These are phyloP conservation scores for Caenorhabditis panamensis DNA, from an alignment of 2,888 invertebrate genomes.

Conservation along the genomic window DNA sequence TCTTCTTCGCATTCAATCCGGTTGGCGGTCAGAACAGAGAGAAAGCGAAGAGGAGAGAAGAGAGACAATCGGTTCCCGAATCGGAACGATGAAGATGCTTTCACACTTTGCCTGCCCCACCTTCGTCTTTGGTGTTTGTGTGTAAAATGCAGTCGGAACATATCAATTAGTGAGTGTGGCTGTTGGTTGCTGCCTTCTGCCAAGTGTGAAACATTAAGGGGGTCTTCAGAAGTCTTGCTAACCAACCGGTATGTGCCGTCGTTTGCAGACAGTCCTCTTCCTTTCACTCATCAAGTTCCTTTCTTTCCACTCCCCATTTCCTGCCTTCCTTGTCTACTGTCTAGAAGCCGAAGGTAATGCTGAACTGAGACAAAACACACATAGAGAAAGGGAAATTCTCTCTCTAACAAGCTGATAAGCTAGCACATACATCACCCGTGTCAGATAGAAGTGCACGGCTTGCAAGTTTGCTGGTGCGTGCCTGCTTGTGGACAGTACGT, in stretches of 20 bases:
- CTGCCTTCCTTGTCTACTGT: constrained; percentile 6
- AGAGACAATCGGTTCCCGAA: constrained; percentile 51
- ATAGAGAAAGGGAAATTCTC: constrained; percentile 20
- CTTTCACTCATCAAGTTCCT: background rate
- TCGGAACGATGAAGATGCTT: constrained; percentile 47
- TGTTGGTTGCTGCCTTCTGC: constrained; percentile 8
- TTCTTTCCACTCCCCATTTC: background rate
- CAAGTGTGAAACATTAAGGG: constrained; percentile 42
- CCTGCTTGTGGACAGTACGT: constrained; percentile 47
- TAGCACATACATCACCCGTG: constrained; percentile 36
- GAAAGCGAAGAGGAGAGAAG: background rate
- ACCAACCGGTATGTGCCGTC: constrained; percentile 38
- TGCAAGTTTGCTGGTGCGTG: constrained; percentile 32
- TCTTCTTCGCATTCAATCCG: constrained; percentile 8
- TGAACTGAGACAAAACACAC: background rate
- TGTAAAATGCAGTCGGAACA: constrained; percentile 35
- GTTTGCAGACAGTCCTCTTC: constrained; percentile 10
- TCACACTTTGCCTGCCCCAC: constrained; percentile 8
- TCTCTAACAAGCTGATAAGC: constrained; percentile 19
- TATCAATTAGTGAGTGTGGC: constrained; percentile 31
- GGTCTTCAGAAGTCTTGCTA: constrained; percentile 7
- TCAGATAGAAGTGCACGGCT: constrained; percentile 20
- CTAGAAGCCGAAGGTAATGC: constrained; percentile 12
- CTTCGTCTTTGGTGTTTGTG: constrained; percentile 6
- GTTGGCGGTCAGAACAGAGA: constrained; percentile 40